A percentile compares a stretch with the other conserved stretches of the same genome.
Conservation (phyloP, 2,113 vertebrate genomes). For the Microcebus griseorufus region DNA sequence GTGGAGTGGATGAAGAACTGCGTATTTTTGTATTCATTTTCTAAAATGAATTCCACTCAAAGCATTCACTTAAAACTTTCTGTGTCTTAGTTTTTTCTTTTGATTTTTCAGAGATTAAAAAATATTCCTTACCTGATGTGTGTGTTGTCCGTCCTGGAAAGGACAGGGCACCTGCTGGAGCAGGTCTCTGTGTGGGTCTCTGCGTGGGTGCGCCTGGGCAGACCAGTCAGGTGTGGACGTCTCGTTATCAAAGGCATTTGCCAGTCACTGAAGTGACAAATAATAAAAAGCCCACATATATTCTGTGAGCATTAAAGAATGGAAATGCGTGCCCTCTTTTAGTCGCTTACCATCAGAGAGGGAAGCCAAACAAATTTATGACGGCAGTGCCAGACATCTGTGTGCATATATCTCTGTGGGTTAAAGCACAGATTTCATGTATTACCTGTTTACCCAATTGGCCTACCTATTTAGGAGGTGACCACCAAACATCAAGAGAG, state of each 20-base stretch:
- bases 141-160: background rate
- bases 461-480: background rate
- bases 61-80: background rate
- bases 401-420: fast-evolving
- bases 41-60: background rate
- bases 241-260: background rate
- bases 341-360: background rate
- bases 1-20: background rate
- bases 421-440: background rate
- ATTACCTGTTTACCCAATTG: background rate
- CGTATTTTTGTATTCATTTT: background rate
- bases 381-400: background rate
- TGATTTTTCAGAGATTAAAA: constrained; percentile 6
- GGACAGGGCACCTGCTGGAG: background rate
- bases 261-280: background rate
- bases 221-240: background rate
- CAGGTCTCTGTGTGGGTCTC: fast-evolving
- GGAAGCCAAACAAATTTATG: background rate
- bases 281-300: background rate
- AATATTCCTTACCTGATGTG: background rate
- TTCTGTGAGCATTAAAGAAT: background rate
- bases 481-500: background rate
- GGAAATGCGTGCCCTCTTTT: background rate
- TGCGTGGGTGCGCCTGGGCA: background rate
- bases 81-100: background rate